Conservation (phyloP, 2,888 invertebrate genomes). For the Notodonta ziczac region DNA sequence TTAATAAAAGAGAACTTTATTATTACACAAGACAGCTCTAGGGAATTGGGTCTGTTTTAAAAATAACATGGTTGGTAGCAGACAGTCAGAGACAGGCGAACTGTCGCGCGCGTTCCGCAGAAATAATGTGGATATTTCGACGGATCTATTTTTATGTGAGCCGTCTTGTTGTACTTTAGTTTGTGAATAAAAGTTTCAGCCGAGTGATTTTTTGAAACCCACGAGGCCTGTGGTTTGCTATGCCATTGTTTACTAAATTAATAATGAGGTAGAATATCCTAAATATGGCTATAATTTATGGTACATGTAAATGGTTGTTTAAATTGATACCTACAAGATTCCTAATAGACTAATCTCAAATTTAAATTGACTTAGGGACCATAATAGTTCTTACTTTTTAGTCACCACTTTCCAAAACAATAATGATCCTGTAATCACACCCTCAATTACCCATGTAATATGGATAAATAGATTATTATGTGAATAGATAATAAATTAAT, state of each 20-base stretch:
- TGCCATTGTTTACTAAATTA: background rate
- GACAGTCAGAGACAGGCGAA: conserved; percentile 54
- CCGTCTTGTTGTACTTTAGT: conserved; percentile 27
- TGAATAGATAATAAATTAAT: too few relatives aligned
- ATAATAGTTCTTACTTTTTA: too few relatives aligned
- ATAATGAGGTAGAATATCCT: too few relatives aligned
- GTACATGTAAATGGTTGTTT: too few relatives aligned
- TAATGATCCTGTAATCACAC: too few relatives aligned
- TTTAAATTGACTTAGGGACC: too few relatives aligned
- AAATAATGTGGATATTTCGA: conserved; percentile 64
- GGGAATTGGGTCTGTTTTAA: conserved; percentile 66
- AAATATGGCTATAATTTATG: too few relatives aligned
- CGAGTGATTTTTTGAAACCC: conserved; percentile 1
- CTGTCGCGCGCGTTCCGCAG: conserved; percentile 57
- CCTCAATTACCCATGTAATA: too few relatives aligned
- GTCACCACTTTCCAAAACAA: too few relatives aligned
- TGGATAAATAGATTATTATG: too few relatives aligned
- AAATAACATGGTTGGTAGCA: conserved; percentile 66
- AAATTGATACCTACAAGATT: too few relatives aligned
- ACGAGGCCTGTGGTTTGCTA: background rate
- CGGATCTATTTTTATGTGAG: conserved; percentile 62
- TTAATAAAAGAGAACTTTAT: conserved; percentile 31
- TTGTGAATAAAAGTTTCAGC: conserved; percentile 15
- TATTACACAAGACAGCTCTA: conserved; percentile 49
- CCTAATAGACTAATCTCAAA: too few relatives aligned